Evolutionary conservation across 1,140 invertebrate genomes (phyloP), one percentile per base, ranked within the genome.

Genomic region (Tachypleus tridentatus): DNA sequence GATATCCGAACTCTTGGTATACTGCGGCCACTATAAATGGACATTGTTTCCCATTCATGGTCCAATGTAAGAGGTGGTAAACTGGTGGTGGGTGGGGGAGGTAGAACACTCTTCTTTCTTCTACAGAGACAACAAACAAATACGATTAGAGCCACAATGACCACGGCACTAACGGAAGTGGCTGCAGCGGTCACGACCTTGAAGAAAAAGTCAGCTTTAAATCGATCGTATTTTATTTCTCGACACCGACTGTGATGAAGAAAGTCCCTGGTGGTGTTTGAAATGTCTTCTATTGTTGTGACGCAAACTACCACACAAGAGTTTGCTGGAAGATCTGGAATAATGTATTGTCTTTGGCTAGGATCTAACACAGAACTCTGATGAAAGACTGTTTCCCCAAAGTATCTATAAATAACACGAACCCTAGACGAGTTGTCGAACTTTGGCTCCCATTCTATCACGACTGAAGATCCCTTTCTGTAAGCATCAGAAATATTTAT

Each of bases 301-400:
- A 94, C 91, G 74, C 91, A 94, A 51, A 94, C 90, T 29, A 95
- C 86, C 58, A 95, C 89, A 72, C 90, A 93, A 80, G 93, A 88
- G 81, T 89, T 88, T 4, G 86, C 83, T 3, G 91, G 91, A 61
- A 94, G 89, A 74, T 93, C 93, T 77, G 91, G 92, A 58, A 93
- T 91, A 77, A 88, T 91, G 72, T 93, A 93, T 76, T 93, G 89
- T 69, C 89, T 78, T 76, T 93, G 89, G 66, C 86, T 89, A 1
- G 89, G 85, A 75, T 91, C 89, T 51, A 95, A 77, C 1, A 89
- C 88, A 29, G 89, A 89, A 1, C 89, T 90, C 73, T 90, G 86
- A 70, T 93, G 91, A 75, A 94, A 96, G 65, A 82, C 87, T 70
- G 87, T 86, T 70, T 93, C 91, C 2, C 91, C 92, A 72, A 96